Base-by-base conservation (phyloP, 2,113 vertebrate species). In the Centropus bengalensis region DNA sequence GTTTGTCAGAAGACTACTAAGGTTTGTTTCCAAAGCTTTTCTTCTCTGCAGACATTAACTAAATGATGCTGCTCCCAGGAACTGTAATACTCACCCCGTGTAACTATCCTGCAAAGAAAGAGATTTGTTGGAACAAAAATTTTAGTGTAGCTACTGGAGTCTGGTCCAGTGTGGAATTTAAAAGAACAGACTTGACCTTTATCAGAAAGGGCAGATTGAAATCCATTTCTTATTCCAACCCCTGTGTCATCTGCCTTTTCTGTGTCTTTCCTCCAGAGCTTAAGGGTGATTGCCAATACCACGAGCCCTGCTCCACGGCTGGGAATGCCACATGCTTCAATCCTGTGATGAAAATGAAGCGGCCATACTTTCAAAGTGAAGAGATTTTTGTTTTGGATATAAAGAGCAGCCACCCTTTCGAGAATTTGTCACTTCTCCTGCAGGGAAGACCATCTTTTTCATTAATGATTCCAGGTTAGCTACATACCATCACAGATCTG, bases 11-110 rank as follows among this genome's bases (percentile, higher is more conserved):
- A 59, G 56, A 21, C n/a, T 47, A 23, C 5, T 38, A n/a, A 82
- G 85, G 18, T 32, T 32, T 66, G 22, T 85, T 93, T 91, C 67
- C 70, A 88, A 85, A 36, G n/a, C 22, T 87, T 93, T 83, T 88
- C 17, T 78, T 75, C 52, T 74, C 55, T 71, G 73, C 14, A 68
- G 51, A 19, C 14, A 40, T 32, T 74, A 69, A 69, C 9, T 36
- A 21, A 76, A 93, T 15, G 33, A 23, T 77, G 28, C 15, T 63
- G 9, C 26, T 90, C 83, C 74, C 1, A 0, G 36, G 44, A 82
- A 18, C 10, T 70, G 42, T 75, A 47, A 84, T 32, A 58, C 1
- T 42, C 8, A 44, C 56, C 17, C 40, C 32, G 2, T 24, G 21
- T 42, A 73, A 54, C 15, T 44, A 55, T n/a, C 20, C 44, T 10